Evolutionary conservation across 1,140 invertebrate species (phyloP), one percentile per base, ranked within the genome.

Genomic region (Epicauta chinensis): DNA sequence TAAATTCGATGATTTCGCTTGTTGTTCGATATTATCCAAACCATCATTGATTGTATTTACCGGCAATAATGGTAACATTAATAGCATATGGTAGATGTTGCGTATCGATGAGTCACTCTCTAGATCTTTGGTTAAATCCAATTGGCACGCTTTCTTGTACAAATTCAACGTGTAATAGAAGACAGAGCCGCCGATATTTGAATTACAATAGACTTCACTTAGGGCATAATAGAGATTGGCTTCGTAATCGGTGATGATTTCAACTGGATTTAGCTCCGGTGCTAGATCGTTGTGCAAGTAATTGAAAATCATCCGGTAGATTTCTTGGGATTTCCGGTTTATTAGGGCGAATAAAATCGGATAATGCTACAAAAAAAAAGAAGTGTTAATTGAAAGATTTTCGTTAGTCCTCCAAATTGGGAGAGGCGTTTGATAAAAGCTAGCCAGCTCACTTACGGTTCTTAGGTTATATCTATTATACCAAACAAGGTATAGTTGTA

Each of bases 161-260:
- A 68, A 32, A 43, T 68, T 64, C 53, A 64, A 60, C 2, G 63
- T 61, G 49, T 59, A 67, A 38, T 65, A 66, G 38, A 64, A 67
- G 2, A 64, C 61, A 2, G 65, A 64, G 7, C 65, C 65, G 14
- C 65, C 64, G 2, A 68, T 65, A 34, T 56, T 55, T 2, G 64
- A 63, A 37, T 68, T 60, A 5, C 55, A n/a, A 38, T 66, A 66
- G 9, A 42, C 56, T 52, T 64, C 63, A 1, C 61, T 58, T 17
- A 68, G 36, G 12, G 64, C 59, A 50, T 66, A 68, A 44, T 68
- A 66, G 0, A 66, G 30, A 43, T 60, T 58, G 0, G 58, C 58
- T 56, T 68, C 64, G 43, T 65, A 66, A 46, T 66, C 63, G 9
- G 63, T 66, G 5, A 68, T 51, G 17, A 68, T 68, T 56, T 68